Conservation (phyloP, 2,113 vertebrate species). For the Gobius niger region DNA sequence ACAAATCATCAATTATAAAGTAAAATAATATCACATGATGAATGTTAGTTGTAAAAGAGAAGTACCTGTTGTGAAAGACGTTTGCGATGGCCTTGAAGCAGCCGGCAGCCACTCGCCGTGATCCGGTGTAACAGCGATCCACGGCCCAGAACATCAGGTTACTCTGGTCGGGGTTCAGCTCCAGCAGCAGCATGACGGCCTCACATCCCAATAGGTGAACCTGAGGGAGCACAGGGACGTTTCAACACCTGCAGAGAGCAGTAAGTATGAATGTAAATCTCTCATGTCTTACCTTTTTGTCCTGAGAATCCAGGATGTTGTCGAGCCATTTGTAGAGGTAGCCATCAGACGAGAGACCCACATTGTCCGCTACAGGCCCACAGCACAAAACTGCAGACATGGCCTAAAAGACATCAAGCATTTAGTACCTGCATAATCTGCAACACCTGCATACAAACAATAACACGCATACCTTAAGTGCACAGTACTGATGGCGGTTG, state of each 20-base stretch:
- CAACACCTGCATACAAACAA: background rate
- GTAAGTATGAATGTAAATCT: background rate
- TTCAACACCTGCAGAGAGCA: background rate
- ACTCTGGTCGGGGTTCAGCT: constrained; percentile 97
- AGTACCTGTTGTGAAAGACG: constrained; percentile 95
- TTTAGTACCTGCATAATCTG: background rate
- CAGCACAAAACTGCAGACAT: constrained; percentile 99
- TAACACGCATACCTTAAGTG: constrained; percentile 88
- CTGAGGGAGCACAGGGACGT: constrained; percentile 58
- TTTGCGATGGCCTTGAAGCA: constrained; percentile 97
- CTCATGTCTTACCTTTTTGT: constrained; percentile 87
- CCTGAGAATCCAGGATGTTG: constrained; percentile 98
- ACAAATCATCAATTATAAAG: background rate
- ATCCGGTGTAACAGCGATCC: constrained; percentile 97
- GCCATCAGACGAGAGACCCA: constrained; percentile 96
- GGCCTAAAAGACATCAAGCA: constrained; percentile 76
- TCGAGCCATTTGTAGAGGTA: constrained; percentile 99
- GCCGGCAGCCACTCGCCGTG: constrained; percentile 89
- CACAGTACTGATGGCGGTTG: constrained; percentile 98
- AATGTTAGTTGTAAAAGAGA: background rate
- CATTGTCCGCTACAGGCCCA: constrained; percentile 97
- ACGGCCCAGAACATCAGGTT: constrained; percentile 99
- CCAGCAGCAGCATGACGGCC: constrained; percentile 93
- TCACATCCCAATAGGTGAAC: constrained; percentile 98
- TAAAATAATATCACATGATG: background rate